Evolutionary conservation across 2,797 vertebrate species (phyloP), one percentile per base, ranked within the genome.

Genomic region (Lepilemur ruficaudatus): DNA sequence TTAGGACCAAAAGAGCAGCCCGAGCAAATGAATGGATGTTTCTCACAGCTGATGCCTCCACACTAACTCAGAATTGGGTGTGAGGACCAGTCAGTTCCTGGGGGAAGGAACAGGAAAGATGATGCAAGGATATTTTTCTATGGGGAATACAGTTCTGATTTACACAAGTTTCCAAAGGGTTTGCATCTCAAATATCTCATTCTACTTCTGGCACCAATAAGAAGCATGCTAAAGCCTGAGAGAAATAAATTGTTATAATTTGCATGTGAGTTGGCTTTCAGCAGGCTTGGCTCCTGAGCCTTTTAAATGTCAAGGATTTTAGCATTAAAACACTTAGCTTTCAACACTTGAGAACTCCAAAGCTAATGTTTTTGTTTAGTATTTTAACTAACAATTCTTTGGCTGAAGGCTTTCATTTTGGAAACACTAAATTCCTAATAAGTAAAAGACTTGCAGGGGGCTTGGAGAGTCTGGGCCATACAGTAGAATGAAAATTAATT

Each of bases 321-420:
- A 97, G 89, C 97, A 90, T 97, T 96, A 97, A 96, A 97, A 97
- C 83, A 96, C 86, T 97, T 95, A 97, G 97, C 94, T 97, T 98
- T 97, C 95, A 96, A 94, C 94, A 97, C 96, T 93, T 97, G 57
- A 65, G 97, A 95, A 97, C 76, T 94, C 46, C 35, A 92, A 73
- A 79, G 96, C 83, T 97, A 96, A 98, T 97, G 98, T 98, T 96
- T 98, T 97, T 97, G 97, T 98, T 98, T 98, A 97, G 89, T 96
- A 85, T 92, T 96, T 97, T 97, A 96, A 97, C 86, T 94, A 97
- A 97, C 91, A 97, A 95, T 97, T 96, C 82, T 97, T 92, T 91
- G 94, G 83, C 50, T 95, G 41, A 91, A 96, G 50, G 43, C 93
- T 92, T 97, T 94, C 83, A 88, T 96, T 85, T 96, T 65, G 43